Base-by-base conservation (phyloP, 2,113 vertebrate species). In the Anhinga anhinga region DNA sequence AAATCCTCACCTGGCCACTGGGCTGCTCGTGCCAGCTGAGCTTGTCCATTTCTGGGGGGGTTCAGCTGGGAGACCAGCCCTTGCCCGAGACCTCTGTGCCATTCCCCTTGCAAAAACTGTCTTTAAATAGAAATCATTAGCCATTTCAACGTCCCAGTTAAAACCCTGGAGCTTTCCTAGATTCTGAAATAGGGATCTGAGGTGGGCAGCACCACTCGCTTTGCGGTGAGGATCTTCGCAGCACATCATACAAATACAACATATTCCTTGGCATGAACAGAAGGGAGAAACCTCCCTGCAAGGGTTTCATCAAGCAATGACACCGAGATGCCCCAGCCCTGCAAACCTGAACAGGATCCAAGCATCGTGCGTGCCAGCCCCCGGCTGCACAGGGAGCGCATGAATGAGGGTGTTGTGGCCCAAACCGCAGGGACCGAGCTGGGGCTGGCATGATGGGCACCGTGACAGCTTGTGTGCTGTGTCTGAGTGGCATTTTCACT, bases 401-500 rank as follows among this genome's bases (percentile, higher is more conserved):
- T 10, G 32, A 26, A 12, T 4, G 45, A 69, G 34, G 38, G 40
- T 42, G 36, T 8, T 29, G 19, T 55, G 78, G 18, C 50, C 59
- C 1, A 0, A 73, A n/a, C 22, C 0, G 0, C 21, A 22, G 81
- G 45, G 9, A 19, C 14, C 0, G 3, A 42, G 25, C 20, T 23
- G 63, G 34, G 27, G 3, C 36, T 87, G 94, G 90, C 70, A 45
- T 1, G 0, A 10, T 7, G 63, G 59, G 59, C 63, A 87, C 65
- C 0, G 13, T 10, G 50, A 20, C n/a, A 72, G 49, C 58, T 55
- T 23, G 1, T 1, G n/a, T 47, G 67, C 32, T 5, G 3, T 1
- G 0, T 17, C 15, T 26, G 4, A 65, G 82, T 26, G 77, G n/a
- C 56, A 19, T 25, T 81, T 50, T 21, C 42, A 52, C 67, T 86